Percentiles rank a stretch among this genome's conserved stretches.
These are phyloP conservation scores for Macrosiphum euphorbiae DNA, from an alignment of 2,888 invertebrate genomes.

Conservation along the genomic window DNA sequence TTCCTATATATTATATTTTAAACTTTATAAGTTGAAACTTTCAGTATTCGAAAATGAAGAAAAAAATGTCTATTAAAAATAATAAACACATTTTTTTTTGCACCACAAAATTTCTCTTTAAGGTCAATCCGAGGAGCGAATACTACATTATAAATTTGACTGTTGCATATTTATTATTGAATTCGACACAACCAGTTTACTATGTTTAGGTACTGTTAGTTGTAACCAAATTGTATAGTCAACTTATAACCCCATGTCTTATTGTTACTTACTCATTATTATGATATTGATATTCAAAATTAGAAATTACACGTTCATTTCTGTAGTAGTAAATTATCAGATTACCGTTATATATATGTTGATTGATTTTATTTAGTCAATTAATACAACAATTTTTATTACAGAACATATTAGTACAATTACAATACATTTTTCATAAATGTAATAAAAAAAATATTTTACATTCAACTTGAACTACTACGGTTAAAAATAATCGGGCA, in stretches of 20 bases:
- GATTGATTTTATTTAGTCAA: not conserved
- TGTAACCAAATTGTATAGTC: not conserved
- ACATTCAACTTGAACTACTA: not conserved
- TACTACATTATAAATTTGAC: not conserved
- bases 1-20: too few species aligned
- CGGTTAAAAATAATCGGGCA: not conserved
- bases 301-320: not conserved
- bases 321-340: not conserved
- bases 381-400: too few species aligned
- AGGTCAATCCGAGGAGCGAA: not conserved
- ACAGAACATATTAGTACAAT: not conserved
- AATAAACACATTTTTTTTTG: too few species aligned
- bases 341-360: not conserved
- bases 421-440: not conserved
- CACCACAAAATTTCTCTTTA: not conserved
- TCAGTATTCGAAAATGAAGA: too few species aligned
- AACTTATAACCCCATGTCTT: not conserved
- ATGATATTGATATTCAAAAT: not conserved
- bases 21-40: too few species aligned
- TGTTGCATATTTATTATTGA: not conserved
- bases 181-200: too few species aligned
- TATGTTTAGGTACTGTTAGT: not conserved
- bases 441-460: not conserved
- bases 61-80: too few species aligned
- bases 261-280: not conserved